Percentiles rank a stretch among this genome's conserved stretches.
phyloP scores from a whole-genome alignment of 2,113 vertebrate species.

The Apodemus speciosus region DNA sequence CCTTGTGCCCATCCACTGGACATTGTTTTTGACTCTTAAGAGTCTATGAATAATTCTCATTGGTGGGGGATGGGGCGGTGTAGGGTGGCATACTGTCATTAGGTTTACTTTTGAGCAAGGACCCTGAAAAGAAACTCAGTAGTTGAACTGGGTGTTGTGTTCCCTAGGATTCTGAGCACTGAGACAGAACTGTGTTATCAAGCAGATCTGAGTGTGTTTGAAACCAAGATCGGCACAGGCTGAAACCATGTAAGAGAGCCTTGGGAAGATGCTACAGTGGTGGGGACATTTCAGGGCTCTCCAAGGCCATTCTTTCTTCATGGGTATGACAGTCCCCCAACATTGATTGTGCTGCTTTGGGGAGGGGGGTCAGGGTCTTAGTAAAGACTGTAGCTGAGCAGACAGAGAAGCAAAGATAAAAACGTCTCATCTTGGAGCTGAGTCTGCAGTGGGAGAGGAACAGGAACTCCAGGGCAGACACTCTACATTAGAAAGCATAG shows the following conservation, averaged over 20 bases:
- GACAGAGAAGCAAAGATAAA: not conserved
- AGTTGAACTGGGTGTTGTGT: not conserved
- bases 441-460: not conserved
- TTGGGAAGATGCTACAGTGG: not conserved
- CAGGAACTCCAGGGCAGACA: accelerated
- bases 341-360: not conserved
- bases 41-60: not conserved
- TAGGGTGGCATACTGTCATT: not conserved
- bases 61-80: not conserved
- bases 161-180: not conserved
- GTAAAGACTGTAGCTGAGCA: not conserved
- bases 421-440: not conserved
- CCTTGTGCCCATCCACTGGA: not conserved
- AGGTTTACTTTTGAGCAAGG: not conserved
- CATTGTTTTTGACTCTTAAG: not conserved
- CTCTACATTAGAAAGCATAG: not conserved
- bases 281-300: not conserved
- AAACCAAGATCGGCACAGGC: not conserved
- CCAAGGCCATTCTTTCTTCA: not conserved
- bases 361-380: not conserved
- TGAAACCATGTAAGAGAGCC: not conserved
- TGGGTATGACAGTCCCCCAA: not conserved
- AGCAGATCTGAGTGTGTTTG: not conserved
- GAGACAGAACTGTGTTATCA: not conserved
- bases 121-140: not conserved